These are phyloP conservation scores for Orchesellides sinensis DNA, from an alignment of 2,888 invertebrate species.

Conservation along the genomic window DNA sequence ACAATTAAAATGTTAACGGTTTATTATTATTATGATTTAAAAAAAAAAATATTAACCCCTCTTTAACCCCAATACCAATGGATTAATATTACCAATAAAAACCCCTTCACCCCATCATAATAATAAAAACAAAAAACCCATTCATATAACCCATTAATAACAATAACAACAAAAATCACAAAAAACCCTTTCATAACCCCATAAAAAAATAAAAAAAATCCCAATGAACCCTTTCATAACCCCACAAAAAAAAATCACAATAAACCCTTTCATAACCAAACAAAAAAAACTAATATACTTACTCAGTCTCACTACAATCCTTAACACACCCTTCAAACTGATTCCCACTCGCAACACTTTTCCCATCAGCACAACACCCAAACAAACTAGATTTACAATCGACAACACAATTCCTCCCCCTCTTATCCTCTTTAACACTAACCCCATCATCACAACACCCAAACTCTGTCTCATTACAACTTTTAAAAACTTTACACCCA, in stretches of 20 bases:
- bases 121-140: too few species aligned
- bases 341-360: constrained; percentile 87
- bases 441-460: constrained; percentile 92
- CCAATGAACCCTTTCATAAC: background rate
- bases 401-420: constrained; percentile 86
- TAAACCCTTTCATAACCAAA: background rate
- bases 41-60: too few species aligned
- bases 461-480: constrained; percentile 85
- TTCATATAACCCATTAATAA: too few species aligned
- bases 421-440: constrained; percentile 85
- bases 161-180: too few species aligned
- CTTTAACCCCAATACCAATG: too few species aligned
- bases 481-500: constrained; percentile 85
- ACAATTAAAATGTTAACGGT: background rate
- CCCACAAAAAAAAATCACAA: background rate
- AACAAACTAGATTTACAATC: constrained; percentile 88
- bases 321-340: constrained; percentile 87
- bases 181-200: too few species aligned
- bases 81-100: background rate
- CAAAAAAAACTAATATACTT: constrained; percentile 70
- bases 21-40: too few species aligned
- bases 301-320: constrained; percentile 76
- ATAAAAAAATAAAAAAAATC: too few species aligned
- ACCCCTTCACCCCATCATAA: background rate
- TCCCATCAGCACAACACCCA: constrained; percentile 91